Base-by-base conservation (phyloP, 2,113 vertebrate species). In the Nesoenas mayeri region DNA sequence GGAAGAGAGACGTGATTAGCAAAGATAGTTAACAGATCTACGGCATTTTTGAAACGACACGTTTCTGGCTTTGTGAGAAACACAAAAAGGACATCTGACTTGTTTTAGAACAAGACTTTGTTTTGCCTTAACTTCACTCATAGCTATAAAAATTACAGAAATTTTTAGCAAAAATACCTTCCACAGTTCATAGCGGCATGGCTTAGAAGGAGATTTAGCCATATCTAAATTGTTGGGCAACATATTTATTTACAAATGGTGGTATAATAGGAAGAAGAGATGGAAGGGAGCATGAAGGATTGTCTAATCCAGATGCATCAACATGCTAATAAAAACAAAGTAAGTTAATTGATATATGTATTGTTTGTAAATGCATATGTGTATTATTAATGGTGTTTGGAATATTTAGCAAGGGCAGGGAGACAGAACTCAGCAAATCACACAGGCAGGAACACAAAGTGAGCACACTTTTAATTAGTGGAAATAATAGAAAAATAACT, bases 401-500 rank as follows among this genome's bases (percentile, higher is more conserved):
- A 75, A 70, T 50, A 69, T 93, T 85, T 83, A 65, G 25, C 36
- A 78, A 61, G 36, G 22, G 40, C 54, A 47, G 26, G 18, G 54
- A 85, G 69, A 90, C 36, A 83, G 75, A 56, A 19, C 44, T 85
- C 75, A 90, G 82, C 60, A 88, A 72, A 83, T 88, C 81, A 71
- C 25, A 88, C 22, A 25, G 21, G 42, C 29, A 88, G 40, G 56
- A 92, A 92, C 22, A 80, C 42, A 81, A 74, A 89, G 29, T 42
- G 64, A 94, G 4, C 25, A 42, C 15, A 51, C n/a, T 71, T 90
- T 78, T 74, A 86, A 93, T 92, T 92, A 74, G 47, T 64, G 25
- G 56, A 70, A 94, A 95, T 72, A 85, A 4, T 47, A n/a, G 44
- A 82, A 95, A 26, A 93, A 62, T 47, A 95, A 73, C 17, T 22